Conservation (phyloP, 2,888 invertebrate species). For the Thymelicus acteon region DNA sequence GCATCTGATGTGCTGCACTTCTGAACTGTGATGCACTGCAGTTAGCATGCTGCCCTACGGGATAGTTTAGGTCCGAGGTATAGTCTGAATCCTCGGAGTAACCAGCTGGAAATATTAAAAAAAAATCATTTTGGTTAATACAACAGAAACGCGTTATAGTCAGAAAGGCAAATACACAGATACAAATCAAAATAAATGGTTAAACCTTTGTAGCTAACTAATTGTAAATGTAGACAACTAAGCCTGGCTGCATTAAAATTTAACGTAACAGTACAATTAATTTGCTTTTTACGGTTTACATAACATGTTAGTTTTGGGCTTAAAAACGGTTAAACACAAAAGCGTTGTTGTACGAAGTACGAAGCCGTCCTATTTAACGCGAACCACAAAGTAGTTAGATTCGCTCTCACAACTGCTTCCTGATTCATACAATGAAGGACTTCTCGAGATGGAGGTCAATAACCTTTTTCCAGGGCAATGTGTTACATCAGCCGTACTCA, state of each 20-base stretch:
- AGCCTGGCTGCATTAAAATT: too few relatives aligned
- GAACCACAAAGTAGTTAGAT: slow-evolving; percentile 8
- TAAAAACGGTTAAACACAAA: too few relatives aligned
- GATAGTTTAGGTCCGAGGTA: slow-evolving; percentile 98
- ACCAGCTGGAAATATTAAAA: slow-evolving; percentile 87
- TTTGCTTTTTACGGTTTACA: too few relatives aligned
- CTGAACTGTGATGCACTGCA: slow-evolving; percentile 96
- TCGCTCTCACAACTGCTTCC: slow-evolving; percentile 13
- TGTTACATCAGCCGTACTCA: slow-evolving; percentile 16
- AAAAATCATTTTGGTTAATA: background rate
- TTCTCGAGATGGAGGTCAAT: slow-evolving; percentile 23
- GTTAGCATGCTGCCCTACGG: slow-evolving; percentile 94
- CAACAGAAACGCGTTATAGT: too few relatives aligned
- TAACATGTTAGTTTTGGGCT: too few relatives aligned
- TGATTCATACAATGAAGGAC: slow-evolving; percentile 21
- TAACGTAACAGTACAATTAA: too few relatives aligned
- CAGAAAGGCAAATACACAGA: too few relatives aligned
- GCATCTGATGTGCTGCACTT: slow-evolving; percentile 90
- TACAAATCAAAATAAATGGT: too few relatives aligned
- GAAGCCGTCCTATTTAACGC: slow-evolving; percentile 3
- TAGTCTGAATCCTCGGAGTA: slow-evolving; percentile 99
- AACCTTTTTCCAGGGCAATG: slow-evolving; percentile 26
- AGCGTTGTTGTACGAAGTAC: too few relatives aligned
- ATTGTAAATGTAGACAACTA: too few relatives aligned
- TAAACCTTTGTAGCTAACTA: too few relatives aligned